Evolutionary conservation across 2,888 invertebrate genomes (phyloP), one percentile per base, ranked within the genome.

Genomic region (Athalia circularis): DNA sequence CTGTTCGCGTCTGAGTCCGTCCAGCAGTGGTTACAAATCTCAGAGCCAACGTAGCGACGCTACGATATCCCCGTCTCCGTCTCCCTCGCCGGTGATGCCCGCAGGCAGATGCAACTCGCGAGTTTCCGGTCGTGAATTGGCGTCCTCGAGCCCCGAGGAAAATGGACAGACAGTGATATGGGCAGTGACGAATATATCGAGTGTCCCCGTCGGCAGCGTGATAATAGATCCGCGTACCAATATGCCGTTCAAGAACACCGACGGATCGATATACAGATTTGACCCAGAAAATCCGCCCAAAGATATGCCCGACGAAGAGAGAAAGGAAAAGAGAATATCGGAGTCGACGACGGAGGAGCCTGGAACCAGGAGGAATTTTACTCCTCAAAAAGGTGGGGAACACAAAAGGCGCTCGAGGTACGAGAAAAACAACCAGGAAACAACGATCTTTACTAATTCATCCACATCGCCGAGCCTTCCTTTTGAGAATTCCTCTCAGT

Each of bases 221-320:
- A 95, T 98, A 85, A 96, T 98, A 89, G 96, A 98, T 90, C 97
- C 97, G 45, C 90, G 95, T 92, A 95, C 95, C 70, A 95, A 96
- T 6, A 94, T 94, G 76, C 94, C 96, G 0, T 92, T 95, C 67
- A 94, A 94, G 65, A 96, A 96, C 86, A 91, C 94, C 0, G 96
- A 96, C 86, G 96, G 96, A 13, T 92, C 93, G 0, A 90, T 95
- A 13, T 96, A 96, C 89, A 94, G 94, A 81, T 96, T 94, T 90
- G 95, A 96, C 86, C 96, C 96, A 0, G 91, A 92, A 59, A 94
- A 94, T 87, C 94, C 94, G 9, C 95, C 94, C 0, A 91, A 88
- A 78, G 85, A 88, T 64, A 88, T 87, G 52, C 57, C 59, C n/a
- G 72, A 72, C 8, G 45, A 13, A 13, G 59, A 72, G 43, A 45